phyloP scores from a whole-genome alignment of 2,888 invertebrate species.

The Nephrocerus scutellatus region DNA sequence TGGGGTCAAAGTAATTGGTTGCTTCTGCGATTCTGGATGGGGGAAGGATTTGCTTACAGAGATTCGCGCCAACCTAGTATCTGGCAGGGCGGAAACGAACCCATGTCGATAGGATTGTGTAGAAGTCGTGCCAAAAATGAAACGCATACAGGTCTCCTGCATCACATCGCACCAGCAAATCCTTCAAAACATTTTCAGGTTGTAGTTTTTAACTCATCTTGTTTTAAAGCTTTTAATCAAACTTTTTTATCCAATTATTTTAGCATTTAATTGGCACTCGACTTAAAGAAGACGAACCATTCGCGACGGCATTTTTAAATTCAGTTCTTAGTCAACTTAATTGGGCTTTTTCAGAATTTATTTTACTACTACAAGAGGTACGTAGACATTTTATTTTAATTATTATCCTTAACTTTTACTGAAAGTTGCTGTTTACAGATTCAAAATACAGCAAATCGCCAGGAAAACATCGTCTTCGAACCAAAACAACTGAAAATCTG shows the following conservation, averaged over 20 bases:
- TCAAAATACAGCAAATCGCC: conserved; percentile 55
- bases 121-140: conserved; percentile 45
- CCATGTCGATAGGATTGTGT: conserved; percentile 37
- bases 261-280: conserved; percentile 57
- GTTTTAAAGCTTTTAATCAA: conserved; percentile 48
- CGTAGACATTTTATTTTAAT: conserved; percentile 2
- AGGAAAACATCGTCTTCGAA: conserved; percentile 57
- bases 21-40: conserved; percentile 75
- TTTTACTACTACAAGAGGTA: conserved; percentile 75
- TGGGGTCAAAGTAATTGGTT: conserved; percentile 85
- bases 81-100: conserved; percentile 49
- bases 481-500: conserved; percentile 72
- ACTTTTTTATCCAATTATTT: conserved; percentile 58
- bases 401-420: background rate
- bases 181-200: conserved; percentile 45
- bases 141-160: conserved; percentile 44
- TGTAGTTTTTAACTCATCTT: conserved; percentile 14
- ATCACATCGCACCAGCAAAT: conserved; percentile 45
- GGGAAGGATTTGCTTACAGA: conserved; percentile 72
- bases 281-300: conserved; percentile 55
- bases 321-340: conserved; percentile 74
- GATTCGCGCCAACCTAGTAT: conserved; percentile 54
- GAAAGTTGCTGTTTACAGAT: conserved; percentile 47
- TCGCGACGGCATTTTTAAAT: conserved; percentile 65
- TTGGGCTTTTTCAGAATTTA: conserved; percentile 84